Base-by-base conservation (phyloP, 92 coral and sea anemone genomes). In the Epizoanthus illoricatus region DNA sequence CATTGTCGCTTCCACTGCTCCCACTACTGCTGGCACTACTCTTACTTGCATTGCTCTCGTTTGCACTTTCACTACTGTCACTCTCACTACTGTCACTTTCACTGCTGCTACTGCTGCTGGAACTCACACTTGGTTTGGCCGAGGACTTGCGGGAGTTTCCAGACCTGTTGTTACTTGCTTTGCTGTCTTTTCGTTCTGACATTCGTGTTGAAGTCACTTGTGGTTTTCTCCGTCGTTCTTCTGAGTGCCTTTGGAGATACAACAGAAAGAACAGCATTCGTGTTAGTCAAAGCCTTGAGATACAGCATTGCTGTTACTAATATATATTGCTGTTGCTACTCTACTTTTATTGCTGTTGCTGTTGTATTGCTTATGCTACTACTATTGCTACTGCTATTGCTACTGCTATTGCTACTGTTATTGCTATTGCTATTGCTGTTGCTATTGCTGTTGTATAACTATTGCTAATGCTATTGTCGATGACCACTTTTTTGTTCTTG, bases 91-190 rank as follows among this genome's bases (percentile, higher is more conserved):
- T 63, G 28, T 41, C n/a, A 19, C 71, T 78, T 43, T 43, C 82
- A 56, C 70, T 76, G 24, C 81, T 69, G 2, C 49, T 19, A 13
- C 28, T 39, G 73, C 54, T 59, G 68, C 82, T 62, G 60, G 82
- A 78, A 21, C 82, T 63, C n/a, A 41, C 59, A 78, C 71, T 62
- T 4, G 60, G 21, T 63, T 63, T 78, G 21, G 70, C 70, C 41
- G 72, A 78, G 9, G 70, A 20, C 55, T 78, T 78, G 21, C 82
- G 82, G 11, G 82, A 21, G 71, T 61, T 66, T 63, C 71, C 82
- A 4, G 59, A 42, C 60, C n/a, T 43, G 33, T 55, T 9, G 59
- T 43, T 78, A 45, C 56, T 45, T 54, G 60, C 73, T 33, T 68
- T 68, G 73, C 73, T 68, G 33, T 39, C 73, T 68, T 68, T 68